Conservation (phyloP, 1,140 invertebrate genomes). For the Hyposmocoma kahamanoa region DNA sequence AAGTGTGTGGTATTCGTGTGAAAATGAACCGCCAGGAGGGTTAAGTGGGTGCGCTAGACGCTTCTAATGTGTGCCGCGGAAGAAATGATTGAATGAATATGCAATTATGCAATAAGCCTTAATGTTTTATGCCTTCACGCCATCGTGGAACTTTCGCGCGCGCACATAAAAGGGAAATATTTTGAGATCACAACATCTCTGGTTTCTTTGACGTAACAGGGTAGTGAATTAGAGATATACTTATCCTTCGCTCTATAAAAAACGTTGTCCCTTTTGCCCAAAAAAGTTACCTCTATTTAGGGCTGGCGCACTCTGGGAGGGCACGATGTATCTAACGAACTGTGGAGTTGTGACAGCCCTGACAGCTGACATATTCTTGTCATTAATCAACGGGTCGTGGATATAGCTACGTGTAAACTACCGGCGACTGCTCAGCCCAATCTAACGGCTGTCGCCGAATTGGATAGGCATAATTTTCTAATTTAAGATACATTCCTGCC, state of each 20-base stretch:
- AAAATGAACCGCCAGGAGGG: slow-evolving; percentile 27
- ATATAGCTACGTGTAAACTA: slow-evolving; percentile 31
- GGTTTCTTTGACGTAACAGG: not conserved
- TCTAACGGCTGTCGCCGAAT: slow-evolving; percentile 15
- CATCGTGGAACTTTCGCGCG: not conserved
- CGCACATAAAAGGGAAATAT: not conserved
- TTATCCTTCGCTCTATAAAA: slow-evolving; percentile 40
- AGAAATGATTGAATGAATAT: slow-evolving; percentile 19
- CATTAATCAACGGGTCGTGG: slow-evolving; percentile 60
- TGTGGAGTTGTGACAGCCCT: slow-evolving; percentile 59
- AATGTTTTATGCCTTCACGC: not conserved
- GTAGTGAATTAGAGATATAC: slow-evolving; percentile 34
- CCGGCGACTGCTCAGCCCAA: slow-evolving; percentile 27
- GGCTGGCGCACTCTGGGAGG: slow-evolving; percentile 32
- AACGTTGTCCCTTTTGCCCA: slow-evolving; percentile 42
- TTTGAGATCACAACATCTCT: not conserved
- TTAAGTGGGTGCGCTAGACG: slow-evolving; percentile 19
- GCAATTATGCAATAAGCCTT: slow-evolving; percentile 4
- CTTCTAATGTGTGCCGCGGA: slow-evolving; percentile 24
- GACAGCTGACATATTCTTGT: slow-evolving; percentile 65
- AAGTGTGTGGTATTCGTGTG: slow-evolving; percentile 28
- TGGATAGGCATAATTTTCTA: slow-evolving; percentile 2
- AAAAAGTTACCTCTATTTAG: slow-evolving; percentile 58
- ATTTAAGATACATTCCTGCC: not conserved
- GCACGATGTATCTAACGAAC: slow-evolving; percentile 59